Base-by-base conservation (phyloP, 1,140 invertebrate species). In the Anthonomus grandis region DNA sequence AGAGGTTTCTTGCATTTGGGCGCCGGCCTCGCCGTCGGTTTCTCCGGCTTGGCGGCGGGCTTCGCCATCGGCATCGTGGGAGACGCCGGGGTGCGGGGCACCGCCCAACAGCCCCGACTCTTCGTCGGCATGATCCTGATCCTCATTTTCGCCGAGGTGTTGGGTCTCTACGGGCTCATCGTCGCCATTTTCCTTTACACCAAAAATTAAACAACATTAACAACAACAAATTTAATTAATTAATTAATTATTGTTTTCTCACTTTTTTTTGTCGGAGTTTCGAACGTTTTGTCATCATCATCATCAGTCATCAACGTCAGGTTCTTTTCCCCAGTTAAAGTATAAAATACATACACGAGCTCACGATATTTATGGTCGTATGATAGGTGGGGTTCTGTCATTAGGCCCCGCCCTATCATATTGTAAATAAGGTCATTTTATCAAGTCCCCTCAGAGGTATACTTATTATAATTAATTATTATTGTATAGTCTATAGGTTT, bases 51-150 rank as follows among this genome's bases (percentile, higher is more conserved):
- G 68, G 96, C 95, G 59, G 95, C 96, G 60, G 96, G 96, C 49
- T 99, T 97, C 79, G 95, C 96, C 70, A 98, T 98, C 75, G 96
- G 96, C 64, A 97, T 98, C 70, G 96, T 98, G 45, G 97, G 96
- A 69, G 97, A 99, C 75, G 95, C 95, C 52, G 97, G 95, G 75
- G 97, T 99, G 4, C 84, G 97, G 75, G 97, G 97, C 69, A 98
- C 95, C 61, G 96, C 96, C 58, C 97, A 99, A 75, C 97, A 99
- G 75, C 97, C 96, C 17, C 87, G 96, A 77, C 85, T 98, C 61
- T 98, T 97, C 81, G 95, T 99, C 69, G 97, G 97, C 74, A 99
- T 99, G 97, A 98, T 99, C 75, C 86, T 99, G 67, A 99, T 99
- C 79, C 90, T 99, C 73, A 99, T 99, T 84, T 99, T 99, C 82